Conservation (phyloP, 2,888 invertebrate genomes). For the Coenonympha arcania region DNA sequence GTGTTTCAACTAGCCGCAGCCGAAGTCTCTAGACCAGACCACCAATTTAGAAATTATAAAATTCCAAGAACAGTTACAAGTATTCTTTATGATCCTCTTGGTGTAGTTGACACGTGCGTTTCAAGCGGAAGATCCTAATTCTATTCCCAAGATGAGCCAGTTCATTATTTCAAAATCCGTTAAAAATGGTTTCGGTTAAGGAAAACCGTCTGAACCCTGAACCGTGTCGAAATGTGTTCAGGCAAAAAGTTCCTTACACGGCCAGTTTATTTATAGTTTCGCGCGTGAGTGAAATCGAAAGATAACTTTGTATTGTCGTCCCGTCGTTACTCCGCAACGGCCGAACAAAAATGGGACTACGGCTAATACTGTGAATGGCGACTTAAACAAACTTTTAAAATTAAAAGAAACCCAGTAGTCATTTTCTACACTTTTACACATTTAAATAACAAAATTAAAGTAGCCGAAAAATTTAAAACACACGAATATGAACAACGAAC, state of each 20-base stretch:
- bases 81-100: no score
- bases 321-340: constrained; percentile 29
- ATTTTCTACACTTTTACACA: no score
- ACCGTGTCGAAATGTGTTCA: constrained; percentile 17
- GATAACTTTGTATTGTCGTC: constrained; percentile 42
- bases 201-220: constrained; percentile 2
- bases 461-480: not conserved
- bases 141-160: no score
- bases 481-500: not conserved
- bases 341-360: constrained; percentile 27
- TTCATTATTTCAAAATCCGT: no score
- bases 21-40: no score
- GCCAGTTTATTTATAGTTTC: constrained; percentile 27
- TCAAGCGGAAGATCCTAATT: no score
- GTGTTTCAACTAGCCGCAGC: no score
- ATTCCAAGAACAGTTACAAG: no score
- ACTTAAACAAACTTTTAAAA: not conserved
- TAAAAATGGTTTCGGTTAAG: constrained; percentile 7
- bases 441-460: not conserved
- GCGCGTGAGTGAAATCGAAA: constrained; percentile 40
- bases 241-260: constrained; percentile 20
- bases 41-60: no score
- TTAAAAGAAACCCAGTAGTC: not conserved
- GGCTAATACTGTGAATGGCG: constrained; percentile 5
- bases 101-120: no score